Evolutionary conservation across 2,797 vertebrate genomes (phyloP).

Genomic region (Chaetophractus vellerosus): DNA sequence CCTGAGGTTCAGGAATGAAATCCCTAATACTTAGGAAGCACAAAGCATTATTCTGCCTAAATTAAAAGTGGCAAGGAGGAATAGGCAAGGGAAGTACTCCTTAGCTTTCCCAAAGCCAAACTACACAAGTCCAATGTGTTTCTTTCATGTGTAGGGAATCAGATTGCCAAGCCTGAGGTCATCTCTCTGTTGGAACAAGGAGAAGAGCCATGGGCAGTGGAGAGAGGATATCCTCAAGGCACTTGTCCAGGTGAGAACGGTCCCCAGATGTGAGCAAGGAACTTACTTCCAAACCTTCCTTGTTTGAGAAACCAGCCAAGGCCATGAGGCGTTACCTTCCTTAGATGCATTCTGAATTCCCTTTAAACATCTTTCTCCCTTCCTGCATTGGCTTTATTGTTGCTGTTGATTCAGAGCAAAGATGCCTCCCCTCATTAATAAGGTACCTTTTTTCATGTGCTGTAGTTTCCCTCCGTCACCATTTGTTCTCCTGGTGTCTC

Average conservation of each 20-base stretch:
- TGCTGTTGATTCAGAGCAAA: not conserved
- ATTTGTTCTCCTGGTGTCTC: not conserved
- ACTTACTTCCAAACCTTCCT: not conserved
- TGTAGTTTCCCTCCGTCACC: not conserved
- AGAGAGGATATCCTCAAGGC: not conserved
- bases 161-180: constrained; percentile 79
- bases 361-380: not conserved
- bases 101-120: not conserved
- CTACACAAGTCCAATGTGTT: not conserved
- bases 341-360: not conserved
- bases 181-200: constrained; percentile 84
- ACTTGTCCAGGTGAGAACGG: constrained; percentile 79
- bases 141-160: constrained; percentile 57
- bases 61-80: not conserved
- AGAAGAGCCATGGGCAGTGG: constrained; percentile 76
- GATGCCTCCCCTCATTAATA: not conserved
- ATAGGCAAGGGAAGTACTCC: not conserved
- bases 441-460: not conserved
- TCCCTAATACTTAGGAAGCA: not conserved
- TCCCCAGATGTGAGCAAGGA: not conserved
- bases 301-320: not conserved
- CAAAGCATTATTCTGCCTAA: not conserved
- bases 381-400: not conserved
- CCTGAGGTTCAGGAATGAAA: not conserved
- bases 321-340: not conserved